Base-by-base conservation (phyloP, 1,140 invertebrate genomes). In the Danaus melanippus region DNA sequence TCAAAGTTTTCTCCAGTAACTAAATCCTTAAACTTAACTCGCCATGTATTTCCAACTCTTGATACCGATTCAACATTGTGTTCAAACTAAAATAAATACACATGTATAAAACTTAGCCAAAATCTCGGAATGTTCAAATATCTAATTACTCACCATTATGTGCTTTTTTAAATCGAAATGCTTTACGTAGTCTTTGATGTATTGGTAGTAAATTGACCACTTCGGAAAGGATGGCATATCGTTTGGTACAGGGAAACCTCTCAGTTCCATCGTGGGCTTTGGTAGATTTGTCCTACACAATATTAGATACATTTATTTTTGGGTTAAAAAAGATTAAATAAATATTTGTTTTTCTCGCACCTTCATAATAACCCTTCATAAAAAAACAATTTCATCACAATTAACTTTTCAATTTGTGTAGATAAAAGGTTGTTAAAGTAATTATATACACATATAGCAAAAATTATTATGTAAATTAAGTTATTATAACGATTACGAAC, bases 231-330 rank as follows among this genome's bases (percentile, higher is more conserved):
- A 78, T 0, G 71, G 71, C 17, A 71, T 56, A 4, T 71, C 60
- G 32, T 76, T 60, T 10, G 81, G 78, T 6, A 79, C 40, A 5
- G 77, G 78, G 53, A 80, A 84, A 2, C 72, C 79, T 57, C 49
- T 58, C 4, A 86, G 56, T 53, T 84, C 79, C 83, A 86, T 86
- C 8, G 81, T 75, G 8, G 74, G 75, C 57, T 80, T 84, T 53
- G 83, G 79, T 53, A 84, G 69, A 62, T 84, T 86, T 12, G 83
- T 81, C 39, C 83, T 86, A 49, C 12, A 69, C 21, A 32, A 32
- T 32, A 7, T 32, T 32, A 32, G 2, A 32, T 32, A 32, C 6
- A 32, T 32, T 15, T 15, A 15, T 15, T 15, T 15, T 15, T 32
- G 6, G 21, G 21, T 32, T 32, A 32, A 32, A 32, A 0, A 32